Base-by-base conservation (phyloP, 2,888 invertebrate species). In the Andrena chrysosceles region DNA sequence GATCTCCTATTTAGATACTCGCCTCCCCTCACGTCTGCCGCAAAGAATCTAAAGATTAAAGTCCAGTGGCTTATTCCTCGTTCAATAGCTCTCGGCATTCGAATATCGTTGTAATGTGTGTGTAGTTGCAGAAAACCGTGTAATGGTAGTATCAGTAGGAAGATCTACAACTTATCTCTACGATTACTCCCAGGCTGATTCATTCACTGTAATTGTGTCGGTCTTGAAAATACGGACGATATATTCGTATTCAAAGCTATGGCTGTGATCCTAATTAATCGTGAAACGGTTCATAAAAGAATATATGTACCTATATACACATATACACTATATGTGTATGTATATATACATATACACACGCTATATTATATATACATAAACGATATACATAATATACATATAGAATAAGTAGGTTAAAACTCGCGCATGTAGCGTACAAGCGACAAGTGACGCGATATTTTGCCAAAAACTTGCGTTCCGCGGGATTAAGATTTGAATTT, bases 171-270 rank as follows among this genome's bases (percentile, higher is more conserved):
- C 81, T 85, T 90, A 89, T 91, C 88, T 87, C 91, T 90, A 92
- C 91, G 85, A 92, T 91, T 92, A 91, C 85, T 87, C 87, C 90
- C 88, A 90, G 62, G 90, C 77, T 85, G 85, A 85, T 92, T 92
- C 91, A 91, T 92, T 54, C 60, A 48, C 29, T 59, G 20, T 73
- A 72, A 91, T 91, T 92, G 87, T 91, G 91, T 90, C 91, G 90
- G 89, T 93, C 90, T 92, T 92, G 90, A 91, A 89, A 91, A 92
- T 93, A 92, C 93, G 93, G 93, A 93, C 83, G 79, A 68, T 79
- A 91, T 86, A 91, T 93, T 93, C 93, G 93, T 93, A 93, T 93
- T 93, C 93, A 93, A 94, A 94, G 93, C 93, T 93, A 93, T 93
- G 93, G 93, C 93, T 94, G 93, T 94, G 93, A 94, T 94, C 86